Conservation (phyloP, 2,797 vertebrate species). For the Choloepus didactylus region DNA sequence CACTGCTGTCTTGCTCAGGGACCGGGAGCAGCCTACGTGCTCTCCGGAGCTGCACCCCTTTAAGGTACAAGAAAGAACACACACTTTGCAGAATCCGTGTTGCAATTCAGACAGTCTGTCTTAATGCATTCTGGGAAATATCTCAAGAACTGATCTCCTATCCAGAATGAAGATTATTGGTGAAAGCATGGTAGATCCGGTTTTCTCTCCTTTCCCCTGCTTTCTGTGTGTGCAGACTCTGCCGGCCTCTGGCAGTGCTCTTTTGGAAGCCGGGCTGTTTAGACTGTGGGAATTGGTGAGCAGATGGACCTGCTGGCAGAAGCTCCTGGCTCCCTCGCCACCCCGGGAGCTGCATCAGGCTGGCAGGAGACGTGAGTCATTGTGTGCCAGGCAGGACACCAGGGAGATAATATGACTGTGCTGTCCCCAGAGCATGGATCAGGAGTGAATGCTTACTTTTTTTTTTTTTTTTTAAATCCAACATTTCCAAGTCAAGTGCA, state of each 20-base stretch:
- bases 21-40: accelerated
- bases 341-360: background rate
- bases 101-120: background rate
- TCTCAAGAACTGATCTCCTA: accelerated
- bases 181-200: accelerated
- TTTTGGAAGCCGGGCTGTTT: background rate
- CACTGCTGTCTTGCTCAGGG: accelerated
- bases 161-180: background rate
- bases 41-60: accelerated
- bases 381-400: constrained; percentile 53
- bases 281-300: constrained; percentile 68
- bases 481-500: background rate
- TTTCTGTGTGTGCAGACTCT: accelerated
- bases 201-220: background rate
- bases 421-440: background rate
- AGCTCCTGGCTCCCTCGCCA: constrained; percentile 3
- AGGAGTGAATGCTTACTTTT: background rate
- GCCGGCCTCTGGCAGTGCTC: background rate
- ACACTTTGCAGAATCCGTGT: accelerated
- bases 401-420: background rate
- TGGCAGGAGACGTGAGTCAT: constrained; percentile 11
- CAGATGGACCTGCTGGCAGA: constrained; percentile 69
- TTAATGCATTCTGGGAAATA: background rate
- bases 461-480: background rate
- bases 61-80: accelerated